phyloP scores from a whole-genome alignment of 1,140 invertebrate genomes.

The Rhagoletis pomonella region DNA sequence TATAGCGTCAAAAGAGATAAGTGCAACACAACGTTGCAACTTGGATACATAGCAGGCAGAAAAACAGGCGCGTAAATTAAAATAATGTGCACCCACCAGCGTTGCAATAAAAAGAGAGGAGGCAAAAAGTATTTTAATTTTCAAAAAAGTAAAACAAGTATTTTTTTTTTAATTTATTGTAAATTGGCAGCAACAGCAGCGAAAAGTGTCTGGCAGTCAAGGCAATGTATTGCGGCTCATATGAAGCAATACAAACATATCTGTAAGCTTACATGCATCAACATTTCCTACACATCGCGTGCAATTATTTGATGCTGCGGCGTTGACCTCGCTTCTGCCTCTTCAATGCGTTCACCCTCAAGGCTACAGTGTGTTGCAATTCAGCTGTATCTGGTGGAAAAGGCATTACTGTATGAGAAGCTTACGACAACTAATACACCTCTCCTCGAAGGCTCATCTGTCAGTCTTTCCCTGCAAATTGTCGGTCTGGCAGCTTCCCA shows the following conservation, averaged over 20 bases:
- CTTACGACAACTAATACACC: background rate
- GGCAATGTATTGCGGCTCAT: background rate
- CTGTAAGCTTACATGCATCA: background rate
- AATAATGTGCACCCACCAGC: background rate
- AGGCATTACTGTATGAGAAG: background rate
- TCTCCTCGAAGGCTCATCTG: background rate
- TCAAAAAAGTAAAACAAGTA: slow-evolving; percentile 3
- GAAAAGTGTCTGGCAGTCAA: background rate
- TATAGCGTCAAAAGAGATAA: background rate
- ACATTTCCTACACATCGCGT: background rate
- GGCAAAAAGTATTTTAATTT: background rate
- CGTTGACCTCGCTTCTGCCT: background rate
- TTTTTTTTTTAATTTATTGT: background rate
- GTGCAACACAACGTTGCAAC: slow-evolving; percentile 22
- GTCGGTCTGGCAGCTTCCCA: background rate
- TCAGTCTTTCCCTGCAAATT: background rate
- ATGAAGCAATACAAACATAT: background rate
- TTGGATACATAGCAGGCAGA: background rate
- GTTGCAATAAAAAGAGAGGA: background rate
- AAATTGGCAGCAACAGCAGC: slow-evolving; percentile 25
- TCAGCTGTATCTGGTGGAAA: background rate
- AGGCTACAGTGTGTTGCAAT: background rate
- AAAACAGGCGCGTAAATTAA: slow-evolving; percentile 37
- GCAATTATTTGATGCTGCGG: background rate
- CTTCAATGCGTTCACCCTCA: background rate